Evolutionary conservation across 2,113 vertebrate genomes (phyloP).

Genomic region (Phyllopteryx taeniolatus): DNA sequence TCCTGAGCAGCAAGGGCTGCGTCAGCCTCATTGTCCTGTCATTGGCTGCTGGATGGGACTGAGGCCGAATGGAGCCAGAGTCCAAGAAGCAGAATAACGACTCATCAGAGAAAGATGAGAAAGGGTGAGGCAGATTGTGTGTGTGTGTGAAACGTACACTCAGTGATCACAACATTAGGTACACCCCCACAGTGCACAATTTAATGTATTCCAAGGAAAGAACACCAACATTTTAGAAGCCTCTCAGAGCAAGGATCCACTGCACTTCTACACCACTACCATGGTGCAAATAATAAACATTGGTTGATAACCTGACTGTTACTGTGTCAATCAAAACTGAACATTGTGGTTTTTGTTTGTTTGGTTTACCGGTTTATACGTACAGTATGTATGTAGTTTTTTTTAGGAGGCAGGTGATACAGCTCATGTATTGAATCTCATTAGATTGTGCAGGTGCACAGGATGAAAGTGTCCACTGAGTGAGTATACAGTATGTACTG

Average conservation of each 20-base stretch:
- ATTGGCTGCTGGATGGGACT: slow-evolving; percentile 59
- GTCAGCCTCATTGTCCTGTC: slow-evolving; percentile 60
- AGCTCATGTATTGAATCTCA: not conserved
- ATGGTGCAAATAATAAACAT: not conserved
- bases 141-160: not conserved
- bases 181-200: not conserved
- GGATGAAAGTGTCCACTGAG: not conserved
- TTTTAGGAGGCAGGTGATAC: not conserved
- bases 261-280: not conserved
- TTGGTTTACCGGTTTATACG: no score
- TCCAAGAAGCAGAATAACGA: slow-evolving; percentile 65
- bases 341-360: not conserved
- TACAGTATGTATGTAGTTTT: not conserved
- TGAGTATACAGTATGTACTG: not conserved
- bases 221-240: not conserved
- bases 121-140: slow-evolving; percentile 57
- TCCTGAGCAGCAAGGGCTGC: slow-evolving; percentile 52
- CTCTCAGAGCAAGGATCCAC: not conserved
- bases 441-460: not conserved
- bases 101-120: slow-evolving; percentile 70
- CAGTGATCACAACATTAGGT: not conserved
- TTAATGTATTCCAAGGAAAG: not conserved
- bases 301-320: not conserved
- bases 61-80: slow-evolving; percentile 62
- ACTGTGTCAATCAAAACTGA: not conserved